phyloP scores from a whole-genome alignment of 1,140 invertebrate genomes.

The Drosophila ficusphila region DNA sequence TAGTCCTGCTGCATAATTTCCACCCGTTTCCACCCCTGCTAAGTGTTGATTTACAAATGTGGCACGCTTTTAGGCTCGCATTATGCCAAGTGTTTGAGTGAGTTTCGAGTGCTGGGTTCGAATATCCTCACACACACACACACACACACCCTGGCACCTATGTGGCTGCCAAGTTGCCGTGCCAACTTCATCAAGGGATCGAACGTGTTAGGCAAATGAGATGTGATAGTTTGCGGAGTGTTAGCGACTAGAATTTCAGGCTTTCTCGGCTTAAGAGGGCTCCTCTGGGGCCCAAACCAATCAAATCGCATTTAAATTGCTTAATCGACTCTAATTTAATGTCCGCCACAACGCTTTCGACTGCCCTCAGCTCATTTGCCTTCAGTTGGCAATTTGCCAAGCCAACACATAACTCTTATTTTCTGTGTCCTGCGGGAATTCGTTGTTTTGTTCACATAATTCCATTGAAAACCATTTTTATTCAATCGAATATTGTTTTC shows the following conservation, averaged over 20 bases:
- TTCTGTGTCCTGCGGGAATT: constrained; percentile 2
- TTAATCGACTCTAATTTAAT: constrained; percentile 22
- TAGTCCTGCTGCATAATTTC: constrained; percentile 66
- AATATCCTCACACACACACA: constrained; percentile 39
- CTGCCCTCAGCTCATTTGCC: constrained; percentile 60
- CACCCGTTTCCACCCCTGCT: constrained; percentile 3
- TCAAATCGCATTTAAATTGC: constrained; percentile 2
- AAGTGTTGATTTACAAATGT: constrained; percentile 45
- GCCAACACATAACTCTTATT: constrained; percentile 31
- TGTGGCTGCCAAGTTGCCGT: constrained; percentile 42
- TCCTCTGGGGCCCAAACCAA: background rate
- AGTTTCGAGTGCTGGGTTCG: constrained; percentile 61
- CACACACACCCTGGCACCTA: constrained; percentile 14
- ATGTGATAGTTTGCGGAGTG: constrained; percentile 42
- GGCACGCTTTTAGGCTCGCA: constrained; percentile 68
- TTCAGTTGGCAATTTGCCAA: constrained; percentile 67
- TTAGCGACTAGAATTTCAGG: background rate
- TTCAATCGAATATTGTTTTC: constrained; percentile 71
- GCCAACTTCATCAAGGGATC: constrained; percentile 44
- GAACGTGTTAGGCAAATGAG: constrained; percentile 54
- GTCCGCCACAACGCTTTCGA: background rate
- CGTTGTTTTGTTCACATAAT: constrained; percentile 65
- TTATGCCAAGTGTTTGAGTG: constrained; percentile 77
- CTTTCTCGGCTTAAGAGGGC: background rate
- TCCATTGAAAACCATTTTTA: constrained; percentile 59